phyloP scores from a whole-genome alignment of 2,888 invertebrate species.

The Lissocephala sabroskyi region DNA sequence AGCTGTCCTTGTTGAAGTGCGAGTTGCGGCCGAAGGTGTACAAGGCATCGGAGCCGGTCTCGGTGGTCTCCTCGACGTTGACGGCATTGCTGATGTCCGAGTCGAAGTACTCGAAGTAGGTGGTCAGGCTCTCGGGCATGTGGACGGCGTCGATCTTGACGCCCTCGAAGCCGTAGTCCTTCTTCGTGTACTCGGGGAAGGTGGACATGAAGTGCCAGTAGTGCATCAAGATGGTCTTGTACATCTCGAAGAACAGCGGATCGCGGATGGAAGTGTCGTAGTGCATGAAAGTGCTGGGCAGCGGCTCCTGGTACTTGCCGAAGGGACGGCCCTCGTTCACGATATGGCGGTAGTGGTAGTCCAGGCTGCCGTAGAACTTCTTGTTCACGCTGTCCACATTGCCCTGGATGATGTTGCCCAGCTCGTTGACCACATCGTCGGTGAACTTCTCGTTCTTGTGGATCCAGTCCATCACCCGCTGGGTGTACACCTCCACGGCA shows the following conservation, averaged over 20 bases:
- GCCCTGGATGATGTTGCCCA: constrained; percentile 76
- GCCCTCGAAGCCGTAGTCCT: constrained; percentile 78
- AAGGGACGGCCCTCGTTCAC: constrained; percentile 73
- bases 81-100: constrained; percentile 75
- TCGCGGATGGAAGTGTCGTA: constrained; percentile 81
- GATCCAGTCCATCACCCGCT: constrained; percentile 76
- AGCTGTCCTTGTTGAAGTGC: constrained; percentile 67
- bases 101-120: constrained; percentile 81
- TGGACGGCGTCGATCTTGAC: constrained; percentile 78
- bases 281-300: constrained; percentile 75
- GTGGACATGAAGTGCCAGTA: constrained; percentile 77
- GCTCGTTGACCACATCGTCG: constrained; percentile 68
- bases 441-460: constrained; percentile 55
- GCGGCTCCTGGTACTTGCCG: constrained; percentile 53
- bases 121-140: constrained; percentile 77
- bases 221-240: constrained; percentile 76
- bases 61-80: constrained; percentile 69
- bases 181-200: constrained; percentile 77
- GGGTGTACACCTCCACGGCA: constrained; percentile 74
- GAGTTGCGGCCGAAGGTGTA: constrained; percentile 67
- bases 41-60: constrained; percentile 57
- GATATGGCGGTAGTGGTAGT: constrained; percentile 74
- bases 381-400: constrained; percentile 74
- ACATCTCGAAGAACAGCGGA: constrained; percentile 81
- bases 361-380: constrained; percentile 75